Evolutionary conservation across 1,140 invertebrate species (phyloP), one percentile per base, ranked within the genome.

Genomic region (Penaeus vannamei): DNA sequence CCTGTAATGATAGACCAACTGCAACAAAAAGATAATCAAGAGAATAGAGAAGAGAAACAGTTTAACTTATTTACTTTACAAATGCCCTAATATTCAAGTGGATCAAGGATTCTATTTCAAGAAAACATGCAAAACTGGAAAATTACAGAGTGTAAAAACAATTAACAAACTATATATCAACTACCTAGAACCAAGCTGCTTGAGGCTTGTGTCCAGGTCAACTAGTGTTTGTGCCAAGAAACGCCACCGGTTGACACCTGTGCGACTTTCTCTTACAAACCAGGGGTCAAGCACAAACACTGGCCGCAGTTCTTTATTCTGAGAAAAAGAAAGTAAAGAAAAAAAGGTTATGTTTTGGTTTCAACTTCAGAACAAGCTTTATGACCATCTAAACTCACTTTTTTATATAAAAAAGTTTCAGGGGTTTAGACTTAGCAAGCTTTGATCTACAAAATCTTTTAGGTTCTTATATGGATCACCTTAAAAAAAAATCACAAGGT

Each of bases 281-380:
- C 95, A 94, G 2, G 95, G 94, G 92, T 96, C 95, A 17, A 96
- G 92, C 66, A 96, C 94, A 92, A 95, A 96, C 82, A 96, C 94
- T 42, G 96, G 95, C 53, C 95, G 94, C 19, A 95, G 59, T 53
- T 85, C 84, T 29, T 46, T 19, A 26, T 32, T 76, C 84, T 85
- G 66, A 8, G 12, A 20, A 53, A 26, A 42, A 17, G 22, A 19
- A 26, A 1, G 1, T 0, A 60, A 17, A 36, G 17, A 22, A 42
- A n/a, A 22, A 36, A 46, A 22, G 23, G 5, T 80, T 19, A 80
- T 14, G 42, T 12, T 23, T 23, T 29, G 29, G 14, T 23, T 80
- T 26, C 1, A 17, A 36, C 14, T 10, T 10, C 26, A 32, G 22
- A 32, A 80, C 22, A 79, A 36, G 42, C 10, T 14, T 0, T 36